Evolutionary conservation across 2,888 invertebrate species (phyloP), one percentile per base, ranked within the genome.

Genomic region (Drosophila paramelanica): DNA sequence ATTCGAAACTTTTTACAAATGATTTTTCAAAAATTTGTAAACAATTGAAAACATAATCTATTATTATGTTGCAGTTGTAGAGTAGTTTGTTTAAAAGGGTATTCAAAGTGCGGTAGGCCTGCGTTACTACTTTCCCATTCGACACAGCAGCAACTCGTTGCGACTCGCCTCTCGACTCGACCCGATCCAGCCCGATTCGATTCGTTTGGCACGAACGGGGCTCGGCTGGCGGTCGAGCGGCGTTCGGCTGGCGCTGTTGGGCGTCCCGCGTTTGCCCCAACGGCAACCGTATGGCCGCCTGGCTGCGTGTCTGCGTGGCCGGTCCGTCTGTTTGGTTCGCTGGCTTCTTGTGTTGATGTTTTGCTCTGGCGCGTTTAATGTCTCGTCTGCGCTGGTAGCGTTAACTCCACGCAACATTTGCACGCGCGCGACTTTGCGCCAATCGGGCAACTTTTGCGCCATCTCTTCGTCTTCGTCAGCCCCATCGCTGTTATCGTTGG

Each of bases 371-470:
- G 80, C 78, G 86, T 83, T 83, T 71, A 83, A 88, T 83, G 83
- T 88, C 68, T 83, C 86, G 88, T 64, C 83, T 83, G 87, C 88
- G 68, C 72, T 83, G 80, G 77, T 71, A 80, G 88, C 87, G 88
- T 86, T 75, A 88, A 88, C 88, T 83, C 80, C 86, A 75, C 79
- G 71, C 67, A 79, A 71, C 58, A 68, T 69, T 74, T 52, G 68
- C 70, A 69, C 86, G 79, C 80, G 66, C 81, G 65, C 77, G 45
- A 45, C 43, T 58, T 67, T 43, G 56, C 66, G 58, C 72, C 74
- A 77, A 72, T 61, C 72, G 77, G 73, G 41, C 68, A 67, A 57
- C 60, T 75, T 67, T 56, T 77, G 58, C 58, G 65, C 51, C 67
- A 66, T 56, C 42, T 67, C 47, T 53, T 66, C 51, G 62, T 53